Percentiles rank a stretch among this genome's conserved stretches.
phyloP scores from a whole-genome alignment of 2,113 vertebrate genomes.

The Stigmatopora argus region DNA sequence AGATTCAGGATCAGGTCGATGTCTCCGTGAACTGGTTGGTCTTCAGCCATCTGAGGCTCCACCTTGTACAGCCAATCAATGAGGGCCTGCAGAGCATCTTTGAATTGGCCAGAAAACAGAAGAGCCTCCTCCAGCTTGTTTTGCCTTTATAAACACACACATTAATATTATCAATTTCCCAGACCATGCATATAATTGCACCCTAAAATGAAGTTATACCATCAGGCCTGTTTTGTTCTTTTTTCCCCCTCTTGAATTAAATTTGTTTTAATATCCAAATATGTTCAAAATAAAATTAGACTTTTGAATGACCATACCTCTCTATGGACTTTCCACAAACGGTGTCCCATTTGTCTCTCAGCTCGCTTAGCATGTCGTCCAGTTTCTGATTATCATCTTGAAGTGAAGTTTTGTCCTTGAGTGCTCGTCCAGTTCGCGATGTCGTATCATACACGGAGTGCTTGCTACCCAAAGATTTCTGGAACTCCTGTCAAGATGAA shows the following conservation, averaged over 20 bases:
- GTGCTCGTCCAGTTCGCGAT: constrained; percentile 82
- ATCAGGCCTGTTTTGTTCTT: too few species aligned
- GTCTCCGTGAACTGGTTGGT: constrained; percentile 95
- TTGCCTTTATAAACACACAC: constrained; percentile 71
- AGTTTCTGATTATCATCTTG: constrained; percentile 91
- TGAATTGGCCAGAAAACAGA: constrained; percentile 95
- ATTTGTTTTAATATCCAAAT: background rate
- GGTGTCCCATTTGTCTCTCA: constrained; percentile 97
- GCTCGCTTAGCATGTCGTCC: constrained; percentile 92
- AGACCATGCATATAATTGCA: background rate
- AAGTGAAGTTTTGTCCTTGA: constrained; percentile 91
- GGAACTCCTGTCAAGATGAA: constrained; percentile 80
- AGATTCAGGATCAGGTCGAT: constrained; percentile 95
- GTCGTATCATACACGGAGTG: constrained; percentile 96
- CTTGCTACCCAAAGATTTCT: constrained; percentile 91
- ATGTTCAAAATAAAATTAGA: background rate
- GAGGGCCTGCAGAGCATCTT: constrained; percentile 92
- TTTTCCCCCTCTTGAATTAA: background rate
- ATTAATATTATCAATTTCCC: background rate
- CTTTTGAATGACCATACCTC: constrained; percentile 71
- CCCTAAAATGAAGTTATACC: background rate
- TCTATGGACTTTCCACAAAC: constrained; percentile 97
- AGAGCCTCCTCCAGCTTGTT: constrained; percentile 97
- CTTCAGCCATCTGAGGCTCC: constrained; percentile 93
- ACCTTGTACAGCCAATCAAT: constrained; percentile 97